Conservation (phyloP, 37 sponge, comb jelly and placozoan species). For the Hormiphora californensis region DNA sequence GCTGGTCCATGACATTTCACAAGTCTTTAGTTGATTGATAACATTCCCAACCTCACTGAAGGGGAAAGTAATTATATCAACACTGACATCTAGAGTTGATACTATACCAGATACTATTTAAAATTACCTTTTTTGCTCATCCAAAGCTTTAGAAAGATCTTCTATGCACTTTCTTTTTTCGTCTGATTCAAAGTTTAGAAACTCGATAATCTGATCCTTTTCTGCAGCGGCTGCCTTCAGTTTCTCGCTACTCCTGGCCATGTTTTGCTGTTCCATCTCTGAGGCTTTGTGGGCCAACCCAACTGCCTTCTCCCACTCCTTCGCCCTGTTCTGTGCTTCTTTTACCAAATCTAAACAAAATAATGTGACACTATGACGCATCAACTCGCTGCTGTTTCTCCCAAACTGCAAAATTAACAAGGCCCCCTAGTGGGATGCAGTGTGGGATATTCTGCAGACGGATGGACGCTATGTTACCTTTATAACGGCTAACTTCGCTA, state of each 20-base stretch:
- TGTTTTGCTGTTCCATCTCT: background rate
- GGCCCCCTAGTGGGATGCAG: too few species aligned
- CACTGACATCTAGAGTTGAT: too few species aligned
- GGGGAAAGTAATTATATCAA: too few species aligned
- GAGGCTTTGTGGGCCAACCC: slow-evolving; percentile 21
- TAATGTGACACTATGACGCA: too few species aligned
- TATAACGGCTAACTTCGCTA: too few species aligned
- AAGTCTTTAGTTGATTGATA: background rate
- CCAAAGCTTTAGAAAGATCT: background rate
- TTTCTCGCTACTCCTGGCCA: background rate
- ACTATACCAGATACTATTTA: too few species aligned
- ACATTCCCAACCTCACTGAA: background rate
- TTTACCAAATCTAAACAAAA: background rate
- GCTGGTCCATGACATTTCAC: too few species aligned
- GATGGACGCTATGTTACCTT: too few species aligned
- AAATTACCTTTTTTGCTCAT: background rate
- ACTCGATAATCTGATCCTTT: slow-evolving; percentile 7
- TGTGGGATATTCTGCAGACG: too few species aligned
- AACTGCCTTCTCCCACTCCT: slow-evolving; percentile 43
- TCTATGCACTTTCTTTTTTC: background rate
- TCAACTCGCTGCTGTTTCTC: too few species aligned
- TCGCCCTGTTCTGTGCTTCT: background rate
- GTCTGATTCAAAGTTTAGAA: background rate
- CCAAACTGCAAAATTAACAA: too few species aligned
- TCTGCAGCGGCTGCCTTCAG: background rate